phyloP scores from a whole-genome alignment of 2,888 invertebrate genomes.

The Mythimna loreyi region DNA sequence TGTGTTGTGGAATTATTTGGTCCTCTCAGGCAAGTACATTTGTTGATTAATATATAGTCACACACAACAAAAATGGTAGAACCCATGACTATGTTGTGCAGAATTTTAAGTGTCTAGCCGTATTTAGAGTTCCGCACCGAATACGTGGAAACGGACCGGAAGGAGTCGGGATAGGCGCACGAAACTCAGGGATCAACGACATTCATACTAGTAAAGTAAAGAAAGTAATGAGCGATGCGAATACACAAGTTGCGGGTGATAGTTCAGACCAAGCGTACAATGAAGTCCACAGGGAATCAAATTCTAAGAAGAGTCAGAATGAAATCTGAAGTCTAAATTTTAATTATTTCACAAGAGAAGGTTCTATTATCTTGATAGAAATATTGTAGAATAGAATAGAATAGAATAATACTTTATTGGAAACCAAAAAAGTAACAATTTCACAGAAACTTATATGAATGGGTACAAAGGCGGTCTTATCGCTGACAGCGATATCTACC shows the following conservation, averaged over 20 bases:
- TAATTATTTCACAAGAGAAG: neutral
- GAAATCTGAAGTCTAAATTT: neutral
- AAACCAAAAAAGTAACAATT: too few species aligned
- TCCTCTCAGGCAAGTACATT: too few species aligned
- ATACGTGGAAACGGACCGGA: constrained; percentile 9
- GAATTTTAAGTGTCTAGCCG: constrained; percentile 20
- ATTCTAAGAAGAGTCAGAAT: neutral
- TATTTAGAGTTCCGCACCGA: neutral
- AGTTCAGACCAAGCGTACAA: neutral
- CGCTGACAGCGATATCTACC: too few species aligned
- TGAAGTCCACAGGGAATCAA: too few species aligned
- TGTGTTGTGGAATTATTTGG: too few species aligned
- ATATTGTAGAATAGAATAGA: too few species aligned
- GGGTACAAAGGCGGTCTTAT: too few species aligned
- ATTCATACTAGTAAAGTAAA: neutral
- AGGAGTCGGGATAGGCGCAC: neutral
- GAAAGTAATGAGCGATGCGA: neutral
- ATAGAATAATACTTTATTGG: too few species aligned
- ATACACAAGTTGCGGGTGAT: neutral
- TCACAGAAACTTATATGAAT: too few species aligned
- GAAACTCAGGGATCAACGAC: neutral
- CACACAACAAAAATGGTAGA: neutral
- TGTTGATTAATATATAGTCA: neutral
- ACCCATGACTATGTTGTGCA: neutral
- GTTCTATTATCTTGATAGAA: neutral